Conservation (phyloP, 2,888 invertebrate genomes). For the Hyles lineata region DNA sequence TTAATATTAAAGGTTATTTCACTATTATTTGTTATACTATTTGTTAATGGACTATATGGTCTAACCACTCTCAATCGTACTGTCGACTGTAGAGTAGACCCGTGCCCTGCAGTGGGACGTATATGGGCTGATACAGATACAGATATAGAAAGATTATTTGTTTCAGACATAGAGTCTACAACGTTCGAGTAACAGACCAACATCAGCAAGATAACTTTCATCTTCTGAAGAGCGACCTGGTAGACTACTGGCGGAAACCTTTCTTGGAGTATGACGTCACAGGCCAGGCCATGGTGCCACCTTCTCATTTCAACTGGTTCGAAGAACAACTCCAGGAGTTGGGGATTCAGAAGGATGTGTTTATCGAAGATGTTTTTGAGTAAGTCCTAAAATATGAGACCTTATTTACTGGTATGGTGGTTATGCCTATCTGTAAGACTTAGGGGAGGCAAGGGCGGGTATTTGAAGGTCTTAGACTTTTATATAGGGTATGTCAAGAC, state of each 20-base stretch:
- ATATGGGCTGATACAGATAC: too few species aligned
- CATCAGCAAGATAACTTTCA: conserved; percentile 56
- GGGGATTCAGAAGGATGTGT: conserved; percentile 52
- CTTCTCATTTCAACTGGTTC: conserved; percentile 64
- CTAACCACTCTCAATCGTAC: too few species aligned
- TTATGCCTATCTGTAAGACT: too few species aligned
- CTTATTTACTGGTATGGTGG: too few species aligned
- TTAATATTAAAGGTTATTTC: too few species aligned
- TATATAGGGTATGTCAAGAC: too few species aligned
- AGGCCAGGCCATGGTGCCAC: conserved; percentile 69
- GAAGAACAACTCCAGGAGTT: conserved; percentile 59
- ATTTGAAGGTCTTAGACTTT: too few species aligned
- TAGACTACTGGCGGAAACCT: conserved; percentile 68
- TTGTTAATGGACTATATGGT: too few species aligned
- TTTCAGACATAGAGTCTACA: conserved; percentile 68
- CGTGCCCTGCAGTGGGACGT: too few species aligned
- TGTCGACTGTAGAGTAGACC: too few species aligned
- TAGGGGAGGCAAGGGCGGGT: too few species aligned
- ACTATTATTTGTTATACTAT: too few species aligned
- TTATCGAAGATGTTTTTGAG: conserved; percentile 65
- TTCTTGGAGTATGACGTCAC: conserved; percentile 53
- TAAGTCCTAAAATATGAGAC: conserved; percentile 47
- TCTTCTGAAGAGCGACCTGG: conserved; percentile 54
- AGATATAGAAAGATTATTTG: not conserved
- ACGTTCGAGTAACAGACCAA: conserved; percentile 50